Evolutionary conservation across 2,113 vertebrate species (phyloP), one percentile per base, ranked within the genome.

Genomic region (Ceyx cyanopectus): DNA sequence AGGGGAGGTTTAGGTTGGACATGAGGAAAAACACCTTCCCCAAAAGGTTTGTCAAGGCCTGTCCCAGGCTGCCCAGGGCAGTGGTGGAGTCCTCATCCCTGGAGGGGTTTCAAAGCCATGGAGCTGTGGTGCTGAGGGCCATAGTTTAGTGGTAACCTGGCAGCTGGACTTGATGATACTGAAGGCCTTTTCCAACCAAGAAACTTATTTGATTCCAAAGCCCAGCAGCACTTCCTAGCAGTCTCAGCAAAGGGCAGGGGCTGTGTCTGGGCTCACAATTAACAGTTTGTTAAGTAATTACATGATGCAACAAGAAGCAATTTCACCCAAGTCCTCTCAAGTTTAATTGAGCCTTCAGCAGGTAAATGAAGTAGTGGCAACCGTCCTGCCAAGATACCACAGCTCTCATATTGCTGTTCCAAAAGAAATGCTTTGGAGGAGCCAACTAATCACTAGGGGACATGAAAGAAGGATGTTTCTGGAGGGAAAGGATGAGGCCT

Each of bases 371-470:
- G 46, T 7, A 6, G 50, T 12, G 15, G 2, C n/a, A 10, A 10
- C 16, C 0, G 0, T 16, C 29, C 45, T 54, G 60, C 37, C 56
- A 27, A 0, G 0, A 40, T 6, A 43, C 7, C 32, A 9, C 37
- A 23, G 34, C 54, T 41, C 20, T n/a, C 4, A 1, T 4, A 1
- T 9, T 37, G 73, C 54, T 74, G 56, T 17, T 46, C 48, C 2
- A 0, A 32, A 29, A 16, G 6, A 34, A 32, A n/a, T 0, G 0
- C 37, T 32, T 24, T 2, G 1, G 43, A 32, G 24, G 15, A 65
- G 29, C 20, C 1, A 2, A 12, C 14, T 63, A 4, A 81, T 34
- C 14, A 11, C 60, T 14, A 1, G 0, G 22, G 30, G 16, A 62
- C 37, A 24, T 0, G 1, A 37, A 16, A 60, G 21, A 56, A 27